phyloP scores from a whole-genome alignment of 92 coral and sea anemone species.

The Galaxea fascicularis region DNA sequence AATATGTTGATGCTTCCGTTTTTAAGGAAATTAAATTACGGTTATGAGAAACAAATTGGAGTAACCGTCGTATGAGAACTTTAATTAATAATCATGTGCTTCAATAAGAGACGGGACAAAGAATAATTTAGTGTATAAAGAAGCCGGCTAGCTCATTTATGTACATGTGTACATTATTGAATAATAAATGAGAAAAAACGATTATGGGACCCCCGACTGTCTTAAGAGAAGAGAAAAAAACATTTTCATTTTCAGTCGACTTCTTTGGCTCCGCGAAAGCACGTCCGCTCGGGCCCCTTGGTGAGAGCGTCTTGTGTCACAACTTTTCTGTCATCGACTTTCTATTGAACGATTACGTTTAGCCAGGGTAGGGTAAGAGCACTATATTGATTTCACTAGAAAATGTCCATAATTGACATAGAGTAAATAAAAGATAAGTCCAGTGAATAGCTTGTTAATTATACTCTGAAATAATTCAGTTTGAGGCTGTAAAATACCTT shows the following conservation, averaged over 20 bases:
- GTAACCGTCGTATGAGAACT: no score
- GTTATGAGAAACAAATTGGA: neutral
- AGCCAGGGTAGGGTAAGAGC: slow-evolving; percentile 8
- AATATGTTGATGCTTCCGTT: neutral
- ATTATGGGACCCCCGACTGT: neutral
- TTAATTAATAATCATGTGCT: no score
- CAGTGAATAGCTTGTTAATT: no score
- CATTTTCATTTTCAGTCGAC: neutral
- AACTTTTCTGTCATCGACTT: neutral
- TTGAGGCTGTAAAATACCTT: neutral
- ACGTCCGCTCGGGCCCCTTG: neutral
- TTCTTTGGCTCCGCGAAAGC: neutral
- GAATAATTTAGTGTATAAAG: neutral
- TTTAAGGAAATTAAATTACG: no score
- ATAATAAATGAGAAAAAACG: neutral
- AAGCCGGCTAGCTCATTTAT: neutral
- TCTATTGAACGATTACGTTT: neutral
- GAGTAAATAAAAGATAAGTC: no score
- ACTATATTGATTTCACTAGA: neutral
- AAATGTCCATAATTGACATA: neutral
- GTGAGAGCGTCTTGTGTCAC: neutral
- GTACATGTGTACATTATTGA: neutral
- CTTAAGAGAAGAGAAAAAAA: neutral
- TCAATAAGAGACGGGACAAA: neutral
- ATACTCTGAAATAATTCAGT: neutral